Percentiles rank a stretch among this genome's conserved stretches.
Evolutionary conservation across 1,140 invertebrate genomes (phyloP).

Genomic region (Tetragonula clypearis): DNA sequence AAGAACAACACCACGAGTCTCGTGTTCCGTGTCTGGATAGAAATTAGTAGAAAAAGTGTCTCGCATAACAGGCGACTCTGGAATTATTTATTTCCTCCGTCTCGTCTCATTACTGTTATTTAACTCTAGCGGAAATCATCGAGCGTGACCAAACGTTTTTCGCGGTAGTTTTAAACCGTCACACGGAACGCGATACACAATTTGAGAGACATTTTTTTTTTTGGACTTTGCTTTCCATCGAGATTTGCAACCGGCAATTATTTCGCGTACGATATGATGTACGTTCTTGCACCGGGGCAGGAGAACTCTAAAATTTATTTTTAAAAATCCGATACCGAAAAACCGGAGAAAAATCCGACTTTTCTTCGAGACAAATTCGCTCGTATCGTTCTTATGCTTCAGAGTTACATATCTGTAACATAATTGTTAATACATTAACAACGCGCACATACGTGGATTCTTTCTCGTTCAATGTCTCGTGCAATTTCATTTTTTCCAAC

Average conservation of each 20-base stretch:
- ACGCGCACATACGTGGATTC: too few species aligned
- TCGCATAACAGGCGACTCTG: neutral
- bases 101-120: conserved; percentile 12
- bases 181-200: neutral
- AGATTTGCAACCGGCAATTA: neutral
- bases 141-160: neutral
- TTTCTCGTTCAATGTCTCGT: too few species aligned
- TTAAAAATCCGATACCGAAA: neutral
- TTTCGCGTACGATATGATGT: neutral
- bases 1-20: neutral
- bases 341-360: too few species aligned
- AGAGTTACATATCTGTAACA: too few species aligned
- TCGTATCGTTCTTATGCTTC: too few species aligned
- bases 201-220: neutral
- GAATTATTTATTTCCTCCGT: conserved; percentile 16
- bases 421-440: too few species aligned
- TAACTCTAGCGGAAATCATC: neutral
- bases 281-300: too few species aligned
- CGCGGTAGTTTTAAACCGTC: neutral
- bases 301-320: neutral
- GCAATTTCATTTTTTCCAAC: too few species aligned
- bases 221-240: neutral
- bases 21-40: neutral
- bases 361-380: too few species aligned
- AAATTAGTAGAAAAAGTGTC: conserved; percentile 1